Evolutionary conservation across 1,140 invertebrate genomes (phyloP), one percentile per base, ranked within the genome.

Genomic region (Muscidifurax raptorellus): DNA sequence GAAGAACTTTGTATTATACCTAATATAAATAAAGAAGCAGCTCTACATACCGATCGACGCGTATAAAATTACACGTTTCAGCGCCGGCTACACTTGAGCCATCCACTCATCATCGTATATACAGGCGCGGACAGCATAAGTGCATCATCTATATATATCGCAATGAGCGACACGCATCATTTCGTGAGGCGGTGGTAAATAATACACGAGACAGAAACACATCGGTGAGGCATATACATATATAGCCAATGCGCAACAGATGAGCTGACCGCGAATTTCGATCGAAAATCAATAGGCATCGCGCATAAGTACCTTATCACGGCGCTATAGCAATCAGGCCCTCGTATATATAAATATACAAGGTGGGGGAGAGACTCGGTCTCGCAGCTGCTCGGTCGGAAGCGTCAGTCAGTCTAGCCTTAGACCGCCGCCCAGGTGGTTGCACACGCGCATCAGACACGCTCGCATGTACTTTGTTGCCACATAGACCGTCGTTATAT

Each of bases 261-360:
- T 83, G 82, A 83, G 76, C 40, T 30, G 71, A 25, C 47, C 75
- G 75, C 72, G 59, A 36, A 76, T 82, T 75, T 82, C 80, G 79
- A 81, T 81, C 28, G 30, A 10, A 69, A 28, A 69, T 69, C 67
- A 69, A 28, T 30, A n/a, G 13, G 28, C 27, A 69, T 40, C 36
- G 67, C 28, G 28, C 27, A 30, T n/a, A n/a, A n/a, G n/a, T 1
- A 69, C 36, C 7, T 40, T 36, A 36, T 40, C 36, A 40, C 7
- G 36, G 1, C 36, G 9, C 36, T 0, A 5, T 2, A 2, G 36
- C 7, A 40, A 40, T n/a, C n/a, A 40, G 9, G 10, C 36, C 10
- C 36, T 40, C 36, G 7, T 40, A 64, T 64, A 64, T 15, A 22
- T 18, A n/a, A n/a, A 64, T 18, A 15, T 64, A 13, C 1, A 64